These are phyloP conservation scores for Deroplatys truncata DNA, from an alignment of 2,888 invertebrate genomes.

Conservation along the genomic window DNA sequence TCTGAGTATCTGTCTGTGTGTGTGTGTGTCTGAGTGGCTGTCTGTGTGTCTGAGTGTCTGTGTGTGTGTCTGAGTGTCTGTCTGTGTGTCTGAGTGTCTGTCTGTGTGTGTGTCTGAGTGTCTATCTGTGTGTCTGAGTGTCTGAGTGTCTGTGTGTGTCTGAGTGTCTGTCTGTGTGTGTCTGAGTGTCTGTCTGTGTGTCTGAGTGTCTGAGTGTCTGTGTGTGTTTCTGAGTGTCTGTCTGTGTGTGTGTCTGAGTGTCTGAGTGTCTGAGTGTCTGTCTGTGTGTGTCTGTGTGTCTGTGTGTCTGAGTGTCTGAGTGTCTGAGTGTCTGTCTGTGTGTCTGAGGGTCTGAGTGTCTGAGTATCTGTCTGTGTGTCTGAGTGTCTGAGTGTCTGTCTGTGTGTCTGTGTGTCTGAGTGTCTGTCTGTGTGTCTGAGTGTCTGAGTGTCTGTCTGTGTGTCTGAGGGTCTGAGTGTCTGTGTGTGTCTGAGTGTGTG, in stretches of 20 bases:
- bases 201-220: background rate
- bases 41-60: background rate
- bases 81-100: background rate
- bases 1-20: too few relatives aligned
- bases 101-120: too few relatives aligned
- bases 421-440: background rate
- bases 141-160: background rate
- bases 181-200: background rate
- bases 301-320: background rate
- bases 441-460: background rate
- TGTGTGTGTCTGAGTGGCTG: too few relatives aligned
- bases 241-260: background rate
- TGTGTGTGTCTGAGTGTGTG: background rate
- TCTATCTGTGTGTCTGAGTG: too few relatives aligned
- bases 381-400: background rate
- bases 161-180: background rate
- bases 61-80: background rate
- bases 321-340: background rate
- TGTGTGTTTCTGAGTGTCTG: too few relatives aligned
- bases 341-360: too few relatives aligned
- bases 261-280: background rate
- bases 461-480: too few relatives aligned
- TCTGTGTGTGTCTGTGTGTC: background rate
- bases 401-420: background rate
- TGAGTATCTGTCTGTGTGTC: too few relatives aligned